Percentiles rank a stretch among this genome's conserved stretches.
These are phyloP conservation scores for Coccyzus lansbergi DNA, from an alignment of 2,797 vertebrate genomes.

Conservation along the genomic window DNA sequence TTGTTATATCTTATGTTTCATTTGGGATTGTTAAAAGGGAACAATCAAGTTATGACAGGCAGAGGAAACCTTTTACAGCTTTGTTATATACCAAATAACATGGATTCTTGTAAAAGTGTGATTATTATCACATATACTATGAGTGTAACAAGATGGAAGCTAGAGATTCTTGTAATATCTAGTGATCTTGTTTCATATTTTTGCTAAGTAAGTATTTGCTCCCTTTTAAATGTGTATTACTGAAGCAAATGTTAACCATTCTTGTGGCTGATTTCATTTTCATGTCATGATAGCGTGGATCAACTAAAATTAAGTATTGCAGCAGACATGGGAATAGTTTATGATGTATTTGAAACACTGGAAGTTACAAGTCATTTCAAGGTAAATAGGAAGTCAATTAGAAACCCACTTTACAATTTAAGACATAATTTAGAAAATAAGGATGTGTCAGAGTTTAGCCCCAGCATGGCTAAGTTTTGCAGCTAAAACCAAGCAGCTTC, in stretches of 20 bases:
- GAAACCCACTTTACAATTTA: background rate
- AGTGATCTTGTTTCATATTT: background rate
- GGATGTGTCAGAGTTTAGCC: too few species aligned
- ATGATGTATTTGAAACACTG: background rate
- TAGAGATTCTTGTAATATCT: background rate
- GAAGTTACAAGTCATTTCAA: background rate
- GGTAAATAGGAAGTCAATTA: background rate
- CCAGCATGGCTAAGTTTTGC: too few species aligned
- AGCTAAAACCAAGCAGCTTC: too few species aligned
- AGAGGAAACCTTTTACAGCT: background rate
- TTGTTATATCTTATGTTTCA: background rate
- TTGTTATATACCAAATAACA: background rate
- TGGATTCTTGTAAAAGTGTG: background rate
- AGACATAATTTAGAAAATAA: background rate
- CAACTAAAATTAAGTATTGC: background rate
- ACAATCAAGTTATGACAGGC: background rate
- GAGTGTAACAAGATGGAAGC: background rate
- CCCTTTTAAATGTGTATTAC: background rate
- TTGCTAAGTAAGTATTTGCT: background rate
- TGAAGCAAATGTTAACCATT: background rate
- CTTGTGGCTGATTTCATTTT: background rate
- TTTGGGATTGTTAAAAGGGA: background rate
- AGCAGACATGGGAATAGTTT: background rate
- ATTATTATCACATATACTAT: background rate
- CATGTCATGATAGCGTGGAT: background rate